Evolutionary conservation across 2,888 invertebrate genomes (phyloP).

Genomic region (Synanthedon tipuliformis): DNA sequence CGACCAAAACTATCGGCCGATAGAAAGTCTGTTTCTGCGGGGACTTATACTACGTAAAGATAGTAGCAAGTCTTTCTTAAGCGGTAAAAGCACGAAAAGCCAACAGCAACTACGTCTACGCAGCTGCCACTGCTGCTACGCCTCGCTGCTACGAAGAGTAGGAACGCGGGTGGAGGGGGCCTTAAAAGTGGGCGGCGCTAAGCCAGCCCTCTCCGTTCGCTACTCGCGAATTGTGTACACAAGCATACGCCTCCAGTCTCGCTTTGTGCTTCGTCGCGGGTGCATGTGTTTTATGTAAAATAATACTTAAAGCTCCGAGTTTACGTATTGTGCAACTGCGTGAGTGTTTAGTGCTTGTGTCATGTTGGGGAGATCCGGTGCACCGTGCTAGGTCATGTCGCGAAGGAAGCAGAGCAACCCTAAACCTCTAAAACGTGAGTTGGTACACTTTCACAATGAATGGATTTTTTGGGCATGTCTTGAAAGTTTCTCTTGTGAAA

Average conservation of each 20-base stretch:
- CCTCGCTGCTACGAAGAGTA: slow-evolving; percentile 17
- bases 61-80: no score
- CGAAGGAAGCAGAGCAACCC: slow-evolving; percentile 96
- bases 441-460: background rate
- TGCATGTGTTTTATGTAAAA: slow-evolving; percentile 17
- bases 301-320: slow-evolving; percentile 12
- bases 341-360: slow-evolving; percentile 35
- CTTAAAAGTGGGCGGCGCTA: slow-evolving; percentile 30
- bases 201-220: slow-evolving; percentile 16
- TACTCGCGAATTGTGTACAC: slow-evolving; percentile 25
- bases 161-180: slow-evolving; percentile 13
- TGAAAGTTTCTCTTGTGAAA: background rate
- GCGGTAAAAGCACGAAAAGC: no score
- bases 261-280: slow-evolving; percentile 24
- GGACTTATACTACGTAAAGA: no score
- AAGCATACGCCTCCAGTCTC: slow-evolving; percentile 28
- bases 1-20: no score
- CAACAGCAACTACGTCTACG: slow-evolving; percentile 8
- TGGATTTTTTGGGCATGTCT: background rate
- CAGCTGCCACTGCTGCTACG: slow-evolving; percentile 19
- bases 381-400: slow-evolving; percentile 77
- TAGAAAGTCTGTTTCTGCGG: no score
- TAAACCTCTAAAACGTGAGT: slow-evolving; percentile 95
- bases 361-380: slow-evolving; percentile 45
- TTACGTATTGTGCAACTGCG: slow-evolving; percentile 1